Evolutionary conservation across 35 echinoderm and acorn worm genomes (phyloP), one percentile per base, ranked within the genome.

Genomic region (Apostichopus californicus): DNA sequence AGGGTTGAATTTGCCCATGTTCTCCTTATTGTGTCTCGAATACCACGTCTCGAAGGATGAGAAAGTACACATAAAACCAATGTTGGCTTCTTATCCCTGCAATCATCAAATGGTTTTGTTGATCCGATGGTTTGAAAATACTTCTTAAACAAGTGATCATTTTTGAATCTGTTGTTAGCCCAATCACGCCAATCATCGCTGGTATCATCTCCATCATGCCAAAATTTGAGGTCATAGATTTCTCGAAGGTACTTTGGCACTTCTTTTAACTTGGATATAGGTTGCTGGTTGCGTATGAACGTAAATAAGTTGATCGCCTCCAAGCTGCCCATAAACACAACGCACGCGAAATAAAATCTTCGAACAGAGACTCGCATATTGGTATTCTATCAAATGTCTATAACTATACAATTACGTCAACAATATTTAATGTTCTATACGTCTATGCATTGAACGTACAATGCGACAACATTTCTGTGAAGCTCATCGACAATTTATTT

Each of bases 1-100:
- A 86, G 54, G 12, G 83, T 57, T 18, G 46, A 6, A 24, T 56
- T 86, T 9, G 83, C 83, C 83, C 83, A 87, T 7, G 86, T 87
- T 9, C 12, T 71, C 5, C 86, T 14, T 34, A 64, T 64, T 61
- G 57, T 34, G 6, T 66, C n/a, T 66, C 86, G 55, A 28, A 63
- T 65, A 63, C 12, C 56, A 15, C 26, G 25, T 26, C 80, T 92
- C 15, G 57, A 3, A n/a, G 78, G 90, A 18, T 21, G 20, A 8
- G 90, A 92, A 6, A 87, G 14, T 17, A 83, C 80, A 54, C 80
- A 83, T 7, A 83, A 57, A 53, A 57, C 54, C 0, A 83, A 8
- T 55, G 20, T 83, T 53, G 80, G 20, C 8, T 82, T 82, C 8
- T 11, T 55, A 34, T 55, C 8, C 79, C 6, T 55, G 55, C 79